These are phyloP conservation scores for Hydriomena furcata DNA, from an alignment of 2,888 invertebrate genomes.

Conservation along the genomic window DNA sequence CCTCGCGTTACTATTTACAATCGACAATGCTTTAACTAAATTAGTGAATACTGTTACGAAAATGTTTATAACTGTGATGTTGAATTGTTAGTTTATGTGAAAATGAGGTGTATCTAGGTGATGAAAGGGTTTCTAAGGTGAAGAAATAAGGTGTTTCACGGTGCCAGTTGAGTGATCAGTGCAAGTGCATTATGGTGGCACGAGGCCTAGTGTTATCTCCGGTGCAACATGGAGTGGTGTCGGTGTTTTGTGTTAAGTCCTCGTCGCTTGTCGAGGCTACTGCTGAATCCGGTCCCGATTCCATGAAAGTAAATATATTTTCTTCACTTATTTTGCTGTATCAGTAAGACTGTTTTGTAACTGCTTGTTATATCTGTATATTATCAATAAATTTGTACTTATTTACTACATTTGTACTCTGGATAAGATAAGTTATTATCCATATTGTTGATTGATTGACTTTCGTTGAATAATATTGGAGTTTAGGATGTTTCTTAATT, in stretches of 20 bases:
- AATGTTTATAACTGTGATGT: slow-evolving; percentile 66
- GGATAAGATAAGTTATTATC: slow-evolving; percentile 6
- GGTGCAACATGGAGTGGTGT: slow-evolving; percentile 49
- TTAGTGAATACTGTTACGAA: slow-evolving; percentile 74
- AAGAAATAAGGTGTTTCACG: slow-evolving; percentile 64
- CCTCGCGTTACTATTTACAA: slow-evolving; percentile 66
- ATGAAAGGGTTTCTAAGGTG: slow-evolving; percentile 59
- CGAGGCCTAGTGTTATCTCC: slow-evolving; percentile 51
- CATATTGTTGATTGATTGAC: background rate
- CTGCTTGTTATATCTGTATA: slow-evolving; percentile 47
- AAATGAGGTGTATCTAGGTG: slow-evolving; percentile 77
- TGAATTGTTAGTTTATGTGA: slow-evolving; percentile 67
- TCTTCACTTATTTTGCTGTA: slow-evolving; percentile 62
- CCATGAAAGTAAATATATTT: slow-evolving; percentile 77
- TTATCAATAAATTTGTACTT: slow-evolving; percentile 30
- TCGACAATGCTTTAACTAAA: slow-evolving; percentile 84
- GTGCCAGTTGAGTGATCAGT: slow-evolving; percentile 68
- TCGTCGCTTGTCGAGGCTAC: slow-evolving; percentile 38
- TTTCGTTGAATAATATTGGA: background rate
- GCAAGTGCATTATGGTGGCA: slow-evolving; percentile 50
- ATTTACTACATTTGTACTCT: slow-evolving; percentile 33
- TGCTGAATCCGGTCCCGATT: slow-evolving; percentile 48
- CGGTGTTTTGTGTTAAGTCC: slow-evolving; percentile 54
- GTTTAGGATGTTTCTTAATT: background rate
- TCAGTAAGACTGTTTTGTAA: slow-evolving; percentile 55